Evolutionary conservation across 2,113 vertebrate species (phyloP), one percentile per base, ranked within the genome.

Genomic region (Danio rerio): DNA sequence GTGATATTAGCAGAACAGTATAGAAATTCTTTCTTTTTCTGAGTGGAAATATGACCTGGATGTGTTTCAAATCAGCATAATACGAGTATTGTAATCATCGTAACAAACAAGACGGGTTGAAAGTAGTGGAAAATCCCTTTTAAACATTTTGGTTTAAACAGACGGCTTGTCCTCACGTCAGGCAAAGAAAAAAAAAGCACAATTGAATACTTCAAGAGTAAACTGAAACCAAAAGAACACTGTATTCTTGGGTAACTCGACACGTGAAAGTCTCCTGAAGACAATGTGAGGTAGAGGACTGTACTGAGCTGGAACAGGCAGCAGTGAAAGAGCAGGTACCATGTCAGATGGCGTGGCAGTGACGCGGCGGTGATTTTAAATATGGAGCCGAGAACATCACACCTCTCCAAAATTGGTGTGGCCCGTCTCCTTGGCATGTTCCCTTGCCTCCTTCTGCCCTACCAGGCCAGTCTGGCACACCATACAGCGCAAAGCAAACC

Each of bases 371-470:
- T 21, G 11, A 47, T 68, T 62, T 66, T 13, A 47, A n/a, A 50
- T 58, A 84, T 43, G 11, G 18, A 40, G 85, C 74, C 50, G 83
- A 82, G 1, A 68, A 43, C 31, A 75, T 97, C 92, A 99, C 90
- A 99, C 96, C 89, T 99, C 98, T 11, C 98, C 98, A 1, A 99
- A 99, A 86, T 96, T 99, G 91, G 98, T 94, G 88, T 99, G 98
- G 56, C 98, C 98, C 0, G 98, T 99, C 88, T 98, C 96, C 95
- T 93, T 97, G 91, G 98, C 98, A 1, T 99, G 98, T 21, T 98
- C 95, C 9, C 97, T 94, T 40, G 98, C 98, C 88, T 99, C 96
- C 47, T 92, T 93, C 87, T 99, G 98, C 85, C 98, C 98, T 8
- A 95, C 97, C 45, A 99, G 93, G 85, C 97, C 98, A 50, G 94